These are phyloP conservation scores for Lissonota sp. DNA, from an alignment of 2,888 invertebrate species.

Conservation along the genomic window DNA sequence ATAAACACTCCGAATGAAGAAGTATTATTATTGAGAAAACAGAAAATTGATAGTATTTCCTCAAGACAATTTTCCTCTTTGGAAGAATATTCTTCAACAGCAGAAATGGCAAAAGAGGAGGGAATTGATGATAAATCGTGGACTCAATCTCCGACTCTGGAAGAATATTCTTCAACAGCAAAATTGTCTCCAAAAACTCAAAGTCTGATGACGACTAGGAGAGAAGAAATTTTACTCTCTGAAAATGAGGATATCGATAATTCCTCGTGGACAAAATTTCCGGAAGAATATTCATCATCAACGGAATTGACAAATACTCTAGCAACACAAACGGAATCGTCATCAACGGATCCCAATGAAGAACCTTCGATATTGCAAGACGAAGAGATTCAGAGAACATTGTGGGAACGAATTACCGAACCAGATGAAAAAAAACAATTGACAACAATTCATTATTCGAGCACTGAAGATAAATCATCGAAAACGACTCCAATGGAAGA, in stretches of 20 bases:
- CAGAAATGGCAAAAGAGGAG: not conserved
- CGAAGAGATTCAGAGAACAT: not conserved
- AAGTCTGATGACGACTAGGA: not conserved
- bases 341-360: not conserved
- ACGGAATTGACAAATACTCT: not conserved
- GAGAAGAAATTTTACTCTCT: too few relatives aligned
- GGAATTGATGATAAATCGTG: not conserved
- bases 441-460: too few relatives aligned
- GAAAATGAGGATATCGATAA: too few relatives aligned
- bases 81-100: conserved; percentile 5
- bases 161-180: conserved; percentile 13
- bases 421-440: too few relatives aligned
- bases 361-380: too few relatives aligned
- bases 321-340: not conserved
- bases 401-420: too few relatives aligned
- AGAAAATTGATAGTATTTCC: not conserved
- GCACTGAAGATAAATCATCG: too few relatives aligned
- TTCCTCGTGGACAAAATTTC: too few relatives aligned
- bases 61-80: not conserved
- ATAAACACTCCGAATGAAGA: not conserved
- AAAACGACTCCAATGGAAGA: not conserved
- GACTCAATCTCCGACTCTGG: conserved; percentile 3
- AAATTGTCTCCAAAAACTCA: not conserved
- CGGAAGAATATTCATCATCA: too few relatives aligned
- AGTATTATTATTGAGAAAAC: not conserved